Percentiles rank a stretch among this genome's conserved stretches.
Evolutionary conservation across 2,113 vertebrate species (phyloP).

Genomic region (Glaucomys volans): DNA sequence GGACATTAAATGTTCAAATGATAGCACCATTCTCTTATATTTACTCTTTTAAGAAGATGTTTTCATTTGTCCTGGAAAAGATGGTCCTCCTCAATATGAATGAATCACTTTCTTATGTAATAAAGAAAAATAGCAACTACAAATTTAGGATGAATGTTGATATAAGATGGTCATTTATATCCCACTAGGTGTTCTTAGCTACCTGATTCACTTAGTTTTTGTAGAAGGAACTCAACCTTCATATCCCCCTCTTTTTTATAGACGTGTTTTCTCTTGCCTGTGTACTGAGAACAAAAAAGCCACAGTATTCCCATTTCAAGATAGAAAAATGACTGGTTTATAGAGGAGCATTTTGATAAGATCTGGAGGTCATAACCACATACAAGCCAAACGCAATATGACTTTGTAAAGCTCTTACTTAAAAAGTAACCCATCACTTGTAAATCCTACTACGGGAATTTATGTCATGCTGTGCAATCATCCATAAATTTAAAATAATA

Average conservation of each 20-base stretch:
- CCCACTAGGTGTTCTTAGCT: not conserved
- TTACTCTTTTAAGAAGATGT: not conserved
- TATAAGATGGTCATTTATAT: not conserved
- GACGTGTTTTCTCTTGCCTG: not conserved
- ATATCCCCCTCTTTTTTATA: not conserved
- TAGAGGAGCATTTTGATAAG: not conserved
- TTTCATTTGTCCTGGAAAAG: slow-evolving; percentile 39
- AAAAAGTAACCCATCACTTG: slow-evolving; percentile 5
- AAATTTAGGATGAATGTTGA: not conserved
- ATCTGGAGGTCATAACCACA: not conserved
- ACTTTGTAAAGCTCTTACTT: slow-evolving; percentile 30
- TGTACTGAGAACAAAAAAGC: not conserved
- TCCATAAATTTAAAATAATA: slow-evolving; percentile 32
- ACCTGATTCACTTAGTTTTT: not conserved
- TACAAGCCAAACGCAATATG: not conserved
- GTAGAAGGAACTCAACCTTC: not conserved
- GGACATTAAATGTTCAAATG: not conserved
- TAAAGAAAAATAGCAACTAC: not conserved
- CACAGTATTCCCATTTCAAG: not conserved
- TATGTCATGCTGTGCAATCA: not conserved
- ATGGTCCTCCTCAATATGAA: not conserved
- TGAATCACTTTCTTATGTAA: not conserved
- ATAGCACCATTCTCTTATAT: not conserved
- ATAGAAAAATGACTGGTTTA: not conserved
- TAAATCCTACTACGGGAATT: not conserved